Evolutionary conservation across 2,888 invertebrate species (phyloP), one percentile per base, ranked within the genome.

Genomic region (Drosophila ochracea): DNA sequence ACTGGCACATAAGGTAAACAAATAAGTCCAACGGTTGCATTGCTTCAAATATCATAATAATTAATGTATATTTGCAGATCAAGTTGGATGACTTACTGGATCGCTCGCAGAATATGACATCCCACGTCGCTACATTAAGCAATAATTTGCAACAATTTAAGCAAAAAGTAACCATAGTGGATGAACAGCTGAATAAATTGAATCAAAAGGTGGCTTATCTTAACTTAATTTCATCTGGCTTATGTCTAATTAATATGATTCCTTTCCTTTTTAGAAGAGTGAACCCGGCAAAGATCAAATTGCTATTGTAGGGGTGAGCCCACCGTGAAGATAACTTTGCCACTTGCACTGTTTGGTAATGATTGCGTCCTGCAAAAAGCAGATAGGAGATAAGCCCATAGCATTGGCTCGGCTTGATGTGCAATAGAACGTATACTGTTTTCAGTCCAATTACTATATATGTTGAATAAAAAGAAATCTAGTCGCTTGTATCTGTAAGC

Each of bases 51-150:
- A 67, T 10, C 2, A 28, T 4, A 49, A n/a, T 25, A 25, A n/a
- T 4, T 35, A 35, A 7, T n/a, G 13, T 66, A 10, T 31, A 21
- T 31, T 76, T 78, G 4, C 55, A 93, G 93, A 84, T 84, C 35
- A 91, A 90, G 75, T 73, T 93, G 60, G 91, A 92, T 70, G 92
- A 91, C 39, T 79, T 93, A 59, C 79, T 91, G 64, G 93, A 93
- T 80, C 89, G 89, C 41, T 87, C 88, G 62, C 91, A 91, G 62
- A 93, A 93, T 67, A 90, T 92, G 68, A 92, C 92, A 49, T 92
- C 93, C 19, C 93, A 92, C 76, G 91, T 93, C 0, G 86, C 89
- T 64, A 92, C 93, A 3, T 85, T 93, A 61, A 91, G 92, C 80
- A 89, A 92, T 55, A 91, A 90, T 76, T 93, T 92, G 92, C 84